Conservation (phyloP, 2,113 vertebrate species). For the Nanorana parkeri region DNA sequence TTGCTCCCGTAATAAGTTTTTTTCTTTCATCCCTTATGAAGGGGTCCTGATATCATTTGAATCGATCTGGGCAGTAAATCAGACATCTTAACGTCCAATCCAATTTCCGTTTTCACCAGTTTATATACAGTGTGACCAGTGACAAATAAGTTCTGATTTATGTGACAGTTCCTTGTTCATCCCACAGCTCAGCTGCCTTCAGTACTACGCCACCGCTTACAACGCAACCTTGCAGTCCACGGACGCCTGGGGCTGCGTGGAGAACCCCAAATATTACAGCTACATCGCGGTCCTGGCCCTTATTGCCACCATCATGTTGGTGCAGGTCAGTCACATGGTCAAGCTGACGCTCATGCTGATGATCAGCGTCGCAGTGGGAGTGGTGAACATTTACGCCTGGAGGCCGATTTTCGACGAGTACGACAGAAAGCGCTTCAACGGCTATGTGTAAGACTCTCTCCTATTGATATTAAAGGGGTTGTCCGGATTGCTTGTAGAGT, state of each 20-base stretch:
- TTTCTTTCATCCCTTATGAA: too few relatives aligned
- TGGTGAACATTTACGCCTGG: conserved; percentile 90
- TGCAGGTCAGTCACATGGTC: conserved; percentile 94
- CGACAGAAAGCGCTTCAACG: conserved; percentile 76
- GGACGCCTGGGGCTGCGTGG: conserved; percentile 68
- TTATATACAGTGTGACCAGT: too few relatives aligned
- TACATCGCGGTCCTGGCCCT: conserved; percentile 87
- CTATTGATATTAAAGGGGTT: background rate
- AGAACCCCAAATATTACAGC: conserved; percentile 91
- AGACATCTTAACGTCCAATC: too few relatives aligned
- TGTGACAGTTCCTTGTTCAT: background rate
- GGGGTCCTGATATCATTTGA: too few relatives aligned
- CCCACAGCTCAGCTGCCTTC: conserved; percentile 85
- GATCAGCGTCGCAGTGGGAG: conserved; percentile 77
- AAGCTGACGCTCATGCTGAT: conserved; percentile 92
- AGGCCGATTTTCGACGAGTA: conserved; percentile 84
- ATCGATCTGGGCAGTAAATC: too few relatives aligned
- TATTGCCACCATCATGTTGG: conserved; percentile 88
- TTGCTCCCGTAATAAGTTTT: too few relatives aligned
- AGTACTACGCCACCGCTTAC: conserved; percentile 64
- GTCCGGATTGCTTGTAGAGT: too few relatives aligned
- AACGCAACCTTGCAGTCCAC: conserved; percentile 64
- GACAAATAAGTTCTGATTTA: too few relatives aligned
- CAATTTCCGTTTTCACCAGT: too few relatives aligned
- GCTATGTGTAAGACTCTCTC: conserved; percentile 74